Conservation (phyloP, 2,113 vertebrate genomes). For the Epinephelus cyanopodus region DNA sequence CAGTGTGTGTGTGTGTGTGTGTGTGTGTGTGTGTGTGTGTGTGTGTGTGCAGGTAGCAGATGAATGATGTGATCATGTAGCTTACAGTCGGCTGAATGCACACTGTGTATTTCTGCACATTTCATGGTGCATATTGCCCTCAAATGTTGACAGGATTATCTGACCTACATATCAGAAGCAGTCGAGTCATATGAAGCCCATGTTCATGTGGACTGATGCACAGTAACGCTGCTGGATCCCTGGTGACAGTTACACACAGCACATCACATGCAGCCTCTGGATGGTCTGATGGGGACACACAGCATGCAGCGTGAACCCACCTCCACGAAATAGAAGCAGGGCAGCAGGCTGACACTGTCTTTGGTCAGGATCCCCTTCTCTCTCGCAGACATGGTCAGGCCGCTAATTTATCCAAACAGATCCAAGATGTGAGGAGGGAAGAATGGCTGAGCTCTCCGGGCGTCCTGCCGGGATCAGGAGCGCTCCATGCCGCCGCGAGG, state of each 20-base stretch:
- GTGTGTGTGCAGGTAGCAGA: not conserved
- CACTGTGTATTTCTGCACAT: not conserved
- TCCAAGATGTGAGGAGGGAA: constrained; percentile 26
- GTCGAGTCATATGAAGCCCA: not conserved
- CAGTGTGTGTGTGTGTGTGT: no score
- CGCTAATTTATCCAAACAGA: constrained; percentile 47
- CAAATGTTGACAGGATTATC: not conserved
- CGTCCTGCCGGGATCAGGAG: constrained; percentile 67
- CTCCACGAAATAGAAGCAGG: constrained; percentile 99
- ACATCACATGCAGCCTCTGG: not conserved
- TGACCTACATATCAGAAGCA: constrained; percentile 26
- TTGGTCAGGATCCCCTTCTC: constrained; percentile 90
- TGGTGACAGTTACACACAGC: not conserved
- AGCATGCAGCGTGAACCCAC: constrained; percentile 82
- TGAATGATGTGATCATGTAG: not conserved
- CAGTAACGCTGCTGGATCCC: not conserved
- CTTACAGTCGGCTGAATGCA: no score
- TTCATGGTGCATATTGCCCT: not conserved
- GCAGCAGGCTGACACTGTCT: constrained; percentile 96
- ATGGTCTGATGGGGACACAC: not conserved
- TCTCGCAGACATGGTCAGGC: constrained; percentile 90
- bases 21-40: no score
- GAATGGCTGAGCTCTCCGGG: constrained; percentile 35
- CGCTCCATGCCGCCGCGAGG: constrained; percentile 54
- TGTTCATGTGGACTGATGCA: no score